Conservation (phyloP, 1,140 invertebrate genomes). For the Drosophila sproati region DNA sequence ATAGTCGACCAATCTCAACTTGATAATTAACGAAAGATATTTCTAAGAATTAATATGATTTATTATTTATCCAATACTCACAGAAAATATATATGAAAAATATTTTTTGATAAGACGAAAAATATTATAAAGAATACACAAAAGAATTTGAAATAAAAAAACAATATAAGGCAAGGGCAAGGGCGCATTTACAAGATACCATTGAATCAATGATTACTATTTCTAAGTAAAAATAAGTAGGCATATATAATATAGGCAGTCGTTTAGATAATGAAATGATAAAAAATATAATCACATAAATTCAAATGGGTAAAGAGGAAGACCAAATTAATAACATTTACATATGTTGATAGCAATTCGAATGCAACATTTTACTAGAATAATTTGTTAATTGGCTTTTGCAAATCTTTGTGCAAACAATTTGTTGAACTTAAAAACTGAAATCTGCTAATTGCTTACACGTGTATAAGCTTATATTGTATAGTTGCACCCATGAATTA, state of each 20-base stretch:
- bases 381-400: slow-evolving; percentile 2
- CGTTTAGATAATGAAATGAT: slow-evolving; percentile 3
- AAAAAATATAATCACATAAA: neutral
- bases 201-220: neutral
- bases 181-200: neutral
- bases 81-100: no score
- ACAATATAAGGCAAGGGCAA: neutral
- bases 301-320: slow-evolving; percentile 1
- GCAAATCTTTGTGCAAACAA: slow-evolving; percentile 21
- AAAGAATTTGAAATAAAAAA: neutral
- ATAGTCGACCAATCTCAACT: neutral
- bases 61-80: no score
- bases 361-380: neutral
- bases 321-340: slow-evolving; percentile 8
- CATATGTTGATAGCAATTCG: slow-evolving; percentile 1
- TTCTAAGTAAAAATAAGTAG: neutral
- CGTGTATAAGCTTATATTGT: neutral
- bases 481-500: neutral
- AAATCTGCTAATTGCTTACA: slow-evolving; percentile 5
- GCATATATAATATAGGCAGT: neutral
- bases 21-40: neutral
- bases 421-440: neutral
- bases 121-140: neutral
- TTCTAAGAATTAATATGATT: neutral
- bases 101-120: no score